Evolutionary conservation across 2,113 vertebrate genomes (phyloP), one percentile per base, ranked within the genome.

Genomic region (Prolemur simus): DNA sequence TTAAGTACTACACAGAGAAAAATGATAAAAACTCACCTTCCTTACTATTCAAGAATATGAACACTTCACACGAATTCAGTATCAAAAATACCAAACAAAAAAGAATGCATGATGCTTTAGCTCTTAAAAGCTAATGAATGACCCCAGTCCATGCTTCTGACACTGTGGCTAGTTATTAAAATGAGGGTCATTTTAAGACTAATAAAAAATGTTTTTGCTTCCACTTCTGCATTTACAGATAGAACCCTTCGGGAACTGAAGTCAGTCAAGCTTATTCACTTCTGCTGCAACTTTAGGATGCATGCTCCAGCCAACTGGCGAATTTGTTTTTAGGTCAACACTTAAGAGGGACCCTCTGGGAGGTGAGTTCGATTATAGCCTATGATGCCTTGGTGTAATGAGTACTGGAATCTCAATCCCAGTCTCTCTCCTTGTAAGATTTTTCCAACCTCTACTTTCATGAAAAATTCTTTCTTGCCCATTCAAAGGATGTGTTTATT

Each of bases 291-390:
- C 98, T 98, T 98, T 97, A 98, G 98, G 98, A 98, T 98, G 97
- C 98, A 93, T 97, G 98, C 97, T 99, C 96, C 97, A 98, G 98
- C 98, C 98, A 98, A 98, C 98, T 98, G 98, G 98, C 96, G 98
- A 95, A 98, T 98, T 98, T 98, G 98, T 99, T 99, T 99, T 99
- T 98, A 99, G 98, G 98, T 99, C 98, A 99, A 98, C 98, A 98
- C 98, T 98, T 98, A 98, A 98, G 98, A 97, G 97, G 98, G 97
- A 97, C 98, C 98, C 98, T 98, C 97, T 97, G 98, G 98, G 98
- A 98, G 96, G 96, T 88, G 98, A 98, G 98, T 98, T 98, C 2
- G 47, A 98, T 98, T 98, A 97, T 97, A 98, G 98, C 87, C 98
- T 96, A 96, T 84, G 83, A 98, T 96, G 98, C 98, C 98, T 97